Evolutionary conservation across 2,888 invertebrate genomes (phyloP), one percentile per base, ranked within the genome.

Genomic region (Portevinia maculata): DNA sequence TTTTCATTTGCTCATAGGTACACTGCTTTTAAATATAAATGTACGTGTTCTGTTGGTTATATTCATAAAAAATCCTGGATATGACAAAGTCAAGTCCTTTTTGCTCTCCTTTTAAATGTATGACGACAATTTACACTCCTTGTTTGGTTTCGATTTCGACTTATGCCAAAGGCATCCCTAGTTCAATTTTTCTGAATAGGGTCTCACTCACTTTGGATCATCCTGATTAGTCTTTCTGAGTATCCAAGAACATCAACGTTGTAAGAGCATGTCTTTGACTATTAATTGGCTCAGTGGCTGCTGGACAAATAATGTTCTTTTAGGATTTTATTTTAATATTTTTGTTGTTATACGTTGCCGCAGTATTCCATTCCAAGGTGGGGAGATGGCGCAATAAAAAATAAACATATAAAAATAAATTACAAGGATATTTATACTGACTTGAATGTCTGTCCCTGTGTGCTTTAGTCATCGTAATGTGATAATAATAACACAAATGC

Each of bases 11-110:
- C 37, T 62, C 17, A 28, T 59, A n/a, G n/a, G 32, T 15, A 15
- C 44, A 9, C 37, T 46, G 19, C 9, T 28, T 30, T 21, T 13
- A 21, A 39, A 64, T 52, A 53, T 74, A 74, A 74, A 74, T 74
- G 65, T 59, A 34, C 24, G 41, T 24, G 34, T 21, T 46, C 39
- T 70, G 50, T 24, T 24, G 3, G 5, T 2, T 3, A 41, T 46
- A 59, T 62, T 50, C 41, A 53, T 65, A 65, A 71, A 65, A 73
- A 34, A 59, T 78, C 37, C 70, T 76, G 81, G 70, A 81, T 70
- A 65, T 75, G 70, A 53, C 64, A 28, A 57, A 57, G n/a, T n/a
- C 32, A 50, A 28, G 46, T 57, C 34, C 55, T 57, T 46, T 44
- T 28, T 9, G 17, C 7, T 44, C 4, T 19, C 9, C 9, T 5